Base-by-base conservation (phyloP, 2,797 vertebrate species). In the Clarias platycephalus region DNA sequence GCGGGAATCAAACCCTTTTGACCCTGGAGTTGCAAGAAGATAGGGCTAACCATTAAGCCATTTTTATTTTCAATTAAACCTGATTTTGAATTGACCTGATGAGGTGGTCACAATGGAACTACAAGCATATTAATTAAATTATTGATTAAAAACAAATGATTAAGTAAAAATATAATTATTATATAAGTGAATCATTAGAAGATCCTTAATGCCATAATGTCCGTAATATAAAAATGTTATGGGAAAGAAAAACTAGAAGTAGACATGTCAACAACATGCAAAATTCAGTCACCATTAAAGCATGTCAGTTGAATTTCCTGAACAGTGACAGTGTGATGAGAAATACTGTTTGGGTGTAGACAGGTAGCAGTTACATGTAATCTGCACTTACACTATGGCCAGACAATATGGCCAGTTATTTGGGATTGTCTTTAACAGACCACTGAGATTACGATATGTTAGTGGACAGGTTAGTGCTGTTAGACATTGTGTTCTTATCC, bases 401-500 rank as follows among this genome's bases (percentile, higher is more conserved):
- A 37, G 37, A 37, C 37, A 37, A 37, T 6, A 37, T 40, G 37
- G 37, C 37, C 34, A 20, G 63, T 57, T 34, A 68, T 68, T 53
- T 49, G 49, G 2, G 60, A 2, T 44, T 85, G 62, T 53, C 58
- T 10, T 66, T 28, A 16, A 49, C 31, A 53, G 60, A 53, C 37
- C 12, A 26, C 2, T 57, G 28, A 64, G 28, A 62, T 71, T 67
- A 31, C 44, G 2, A 1, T 49, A 49, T 49, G 44, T 12, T 49
- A 49, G 44, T 49, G 3, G 44, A 49, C 58, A 74, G 49, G 1
- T 13, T 49, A 40, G 15, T 68, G 63, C 79, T 75, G 2, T 72
- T 66, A 76, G 71, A 82, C 80, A 58, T 34, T 58, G 74, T 84
- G 70, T 85, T 82, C 75, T 55, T 9, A 60, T 81, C 40, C 71